Base-by-base conservation (phyloP, 1,140 invertebrate species). In the Frieseomelitta varia region DNA sequence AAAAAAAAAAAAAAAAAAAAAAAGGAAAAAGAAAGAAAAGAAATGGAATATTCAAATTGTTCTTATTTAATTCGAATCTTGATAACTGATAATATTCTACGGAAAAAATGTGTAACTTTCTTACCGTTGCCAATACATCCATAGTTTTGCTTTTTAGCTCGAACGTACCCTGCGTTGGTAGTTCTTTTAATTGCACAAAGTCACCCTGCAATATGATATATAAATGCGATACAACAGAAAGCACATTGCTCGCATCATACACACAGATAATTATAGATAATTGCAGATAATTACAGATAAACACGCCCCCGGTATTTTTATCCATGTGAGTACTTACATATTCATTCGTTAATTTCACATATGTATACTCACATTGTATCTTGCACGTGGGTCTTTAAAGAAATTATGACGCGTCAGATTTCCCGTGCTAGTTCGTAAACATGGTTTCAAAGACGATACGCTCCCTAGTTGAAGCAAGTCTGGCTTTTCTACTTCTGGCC, bases 131-230 rank as follows among this genome's bases (percentile, higher is more conserved):
- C 21, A 98, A 93, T 47, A 97, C 95, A 87, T 97, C 97, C 94
- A 97, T 97, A 1, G 97, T 96, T 94, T 98, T 98, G 61, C 95
- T 96, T 90, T 97, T 97, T 84, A 98, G 94, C 93, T 98, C 97
- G 82, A 97, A 96, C 55, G 94, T 94, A 11, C 95, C 93, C 85
- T 95, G 94, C 72, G 95, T 94, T 14, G 96, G 95, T 63, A 97
- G 93, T 85, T 97, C 96, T 94, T 98, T 98, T 87, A 98, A 95
- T 92, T 98, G 97, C 55, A 99, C 98, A 69, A 98, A 95, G 94
- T 99, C 98, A 19, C 98, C 98, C 97, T 98, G 30, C 30, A 30
- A 30, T 30, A 30, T 30, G 2, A 30, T 2, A 63, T 58, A 47
- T 58, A 47, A 85, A 85, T 21, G 34, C 19, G 11, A 34, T 4